A percentile compares a stretch with the other conserved stretches of the same genome.
phyloP scores from a whole-genome alignment of 1,140 invertebrate genomes.

The Schlechtendalia chinensis region DNA sequence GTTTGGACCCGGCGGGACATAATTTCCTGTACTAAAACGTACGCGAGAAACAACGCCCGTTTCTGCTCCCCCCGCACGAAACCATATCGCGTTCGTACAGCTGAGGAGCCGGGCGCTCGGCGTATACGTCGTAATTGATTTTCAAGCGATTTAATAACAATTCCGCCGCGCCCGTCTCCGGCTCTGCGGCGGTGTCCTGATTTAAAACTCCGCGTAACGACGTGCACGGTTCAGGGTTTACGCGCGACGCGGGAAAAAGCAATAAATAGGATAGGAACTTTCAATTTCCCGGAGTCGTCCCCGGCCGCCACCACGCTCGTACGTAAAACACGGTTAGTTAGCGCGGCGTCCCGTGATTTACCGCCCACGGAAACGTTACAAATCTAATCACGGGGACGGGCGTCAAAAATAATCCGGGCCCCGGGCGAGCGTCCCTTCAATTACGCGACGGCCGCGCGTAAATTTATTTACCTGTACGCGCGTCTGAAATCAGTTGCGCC shows the following conservation, averaged over 20 bases:
- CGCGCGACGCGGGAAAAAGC: constrained; percentile 19
- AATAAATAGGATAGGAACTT: constrained; percentile 26
- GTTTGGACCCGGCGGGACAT: not conserved
- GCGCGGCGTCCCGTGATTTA: constrained; percentile 19
- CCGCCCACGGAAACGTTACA: constrained; percentile 30
- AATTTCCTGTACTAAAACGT: no score
- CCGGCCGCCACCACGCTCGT: not conserved
- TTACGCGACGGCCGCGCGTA: not conserved
- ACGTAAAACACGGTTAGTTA: not conserved
- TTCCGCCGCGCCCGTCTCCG: not conserved
- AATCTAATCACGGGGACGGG: constrained; percentile 44
- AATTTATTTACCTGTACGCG: no score
- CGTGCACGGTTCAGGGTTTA: no score
- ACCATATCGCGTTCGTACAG: not conserved
- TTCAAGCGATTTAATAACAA: constrained; percentile 3
- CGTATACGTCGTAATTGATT: constrained; percentile 14
- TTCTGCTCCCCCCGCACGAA: not conserved
- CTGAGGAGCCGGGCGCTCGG: no score
- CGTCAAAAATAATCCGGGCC: constrained; percentile 42
- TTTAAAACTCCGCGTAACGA: no score
- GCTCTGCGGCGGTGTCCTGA: not conserved
- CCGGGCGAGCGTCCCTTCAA: constrained; percentile 22
- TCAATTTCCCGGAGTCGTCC: constrained; percentile 33
- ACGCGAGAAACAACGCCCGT: no score
- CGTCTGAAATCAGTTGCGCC: no score